Conservation (phyloP, 2,888 invertebrate genomes). For the Peribatodes rhomboidaria region DNA sequence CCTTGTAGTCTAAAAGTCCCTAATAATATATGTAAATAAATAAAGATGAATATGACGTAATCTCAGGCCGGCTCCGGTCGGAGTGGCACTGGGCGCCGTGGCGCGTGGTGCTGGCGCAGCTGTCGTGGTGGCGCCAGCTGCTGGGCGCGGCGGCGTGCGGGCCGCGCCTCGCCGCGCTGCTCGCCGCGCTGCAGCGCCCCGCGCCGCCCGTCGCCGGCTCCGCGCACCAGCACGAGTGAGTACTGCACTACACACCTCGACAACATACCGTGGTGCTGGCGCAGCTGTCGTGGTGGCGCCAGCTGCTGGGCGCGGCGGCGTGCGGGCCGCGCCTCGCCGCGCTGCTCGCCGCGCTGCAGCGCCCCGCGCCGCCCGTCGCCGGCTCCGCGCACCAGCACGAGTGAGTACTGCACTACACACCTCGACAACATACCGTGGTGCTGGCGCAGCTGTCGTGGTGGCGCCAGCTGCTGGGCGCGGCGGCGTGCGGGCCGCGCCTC, state of each 20-base stretch:
- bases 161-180: constrained; percentile 83
- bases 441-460: constrained; percentile 91
- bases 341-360: constrained; percentile 63
- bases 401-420: constrained; percentile 59
- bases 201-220: constrained; percentile 11
- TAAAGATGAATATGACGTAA: too few relatives aligned
- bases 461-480: constrained; percentile 89
- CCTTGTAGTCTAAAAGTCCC: too few relatives aligned
- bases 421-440: constrained; percentile 88
- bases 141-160: constrained; percentile 91
- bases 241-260: constrained; percentile 25
- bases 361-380: constrained; percentile 16
- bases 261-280: constrained; percentile 90
- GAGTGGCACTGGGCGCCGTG: constrained; percentile 94
- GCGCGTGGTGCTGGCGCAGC: constrained; percentile 92
- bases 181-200: constrained; percentile 59
- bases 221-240: constrained; percentile 68
- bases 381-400: constrained; percentile 56
- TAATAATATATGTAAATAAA: too few relatives aligned
- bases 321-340: constrained; percentile 88
- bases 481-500: constrained; percentile 81
- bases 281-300: constrained; percentile 91
- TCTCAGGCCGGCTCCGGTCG: constrained; percentile 73
- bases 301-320: constrained; percentile 90
- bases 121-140: constrained; percentile 90